Evolutionary conservation across 2,113 vertebrate genomes (phyloP).

Genomic region (Manacus vitellinus): DNA sequence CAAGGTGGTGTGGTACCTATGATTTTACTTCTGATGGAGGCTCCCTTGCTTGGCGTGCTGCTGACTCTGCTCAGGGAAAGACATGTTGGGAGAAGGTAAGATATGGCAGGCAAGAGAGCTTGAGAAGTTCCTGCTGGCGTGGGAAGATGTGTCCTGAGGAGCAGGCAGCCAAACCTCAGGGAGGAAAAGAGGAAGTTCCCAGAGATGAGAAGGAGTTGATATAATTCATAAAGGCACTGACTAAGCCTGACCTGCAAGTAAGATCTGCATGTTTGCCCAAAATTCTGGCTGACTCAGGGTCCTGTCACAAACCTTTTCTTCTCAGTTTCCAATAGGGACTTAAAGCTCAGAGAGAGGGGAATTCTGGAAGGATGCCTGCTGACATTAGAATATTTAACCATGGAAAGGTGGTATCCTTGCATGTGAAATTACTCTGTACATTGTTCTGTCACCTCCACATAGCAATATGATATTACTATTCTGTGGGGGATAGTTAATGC

Average conservation of each 20-base stretch:
- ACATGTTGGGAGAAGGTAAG: background rate
- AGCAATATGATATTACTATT: background rate
- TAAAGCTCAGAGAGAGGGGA: background rate
- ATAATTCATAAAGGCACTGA: background rate
- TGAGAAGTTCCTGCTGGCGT: background rate
- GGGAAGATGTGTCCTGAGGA: background rate
- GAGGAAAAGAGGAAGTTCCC: background rate
- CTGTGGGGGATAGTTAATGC: background rate
- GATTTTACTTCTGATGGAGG: background rate
- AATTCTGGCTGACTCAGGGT: background rate
- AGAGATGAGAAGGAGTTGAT: background rate
- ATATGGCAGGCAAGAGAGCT: background rate
- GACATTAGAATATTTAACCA: background rate
- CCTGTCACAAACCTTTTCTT: background rate
- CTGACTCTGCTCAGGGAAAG: background rate
- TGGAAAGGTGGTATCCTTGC: background rate
- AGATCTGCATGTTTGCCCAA: fast-evolving
- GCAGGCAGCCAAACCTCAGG: background rate
- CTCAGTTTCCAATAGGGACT: fast-evolving
- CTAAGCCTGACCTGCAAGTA: background rate
- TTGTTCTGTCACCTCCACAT: background rate
- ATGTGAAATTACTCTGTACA: background rate
- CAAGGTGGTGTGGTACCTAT: background rate
- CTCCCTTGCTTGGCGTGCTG: background rate
- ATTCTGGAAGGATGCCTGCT: background rate